Base-by-base conservation (phyloP, 2,888 invertebrate genomes). In the Chironomus riparius region DNA sequence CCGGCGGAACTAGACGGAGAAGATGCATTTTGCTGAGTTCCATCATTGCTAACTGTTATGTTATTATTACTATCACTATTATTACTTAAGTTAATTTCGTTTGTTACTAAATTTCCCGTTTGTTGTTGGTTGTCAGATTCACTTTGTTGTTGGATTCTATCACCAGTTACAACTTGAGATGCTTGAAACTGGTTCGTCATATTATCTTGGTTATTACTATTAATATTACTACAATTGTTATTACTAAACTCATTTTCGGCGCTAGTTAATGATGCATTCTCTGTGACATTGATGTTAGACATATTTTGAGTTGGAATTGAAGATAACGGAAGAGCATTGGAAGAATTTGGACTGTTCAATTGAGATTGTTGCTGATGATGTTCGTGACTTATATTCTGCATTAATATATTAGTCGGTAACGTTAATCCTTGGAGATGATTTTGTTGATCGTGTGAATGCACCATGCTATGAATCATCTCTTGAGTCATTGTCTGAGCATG, bases 401-500 rank as follows among this genome's bases (percentile, higher is more conserved):
- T 86, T 84, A 86, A 85, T 75, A 69, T 69, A 65, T 74, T 74
- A 56, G 68, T 77, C 15, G 72, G 74, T 61, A 75, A 48, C 22
- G 74, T 69, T 12, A 70, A 61, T 75, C 72, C 38, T 24, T 85
- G 83, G 78, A 84, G 86, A 10, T 79, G 80, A 68, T 80, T 82
- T 74, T 82, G 83, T 76, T 80, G 81, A 62, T 80, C 80, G 77
- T 80, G 79, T 77, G 80, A 80, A 78, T 86, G 86, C 50, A 85
- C 85, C 79, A 79, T 83, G 76, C 84, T 82, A 78, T 81, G 85
- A 65, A 87, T 85, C 84, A 86, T 86, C 7, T 83, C 80, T 80
- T 87, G 87, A 77, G 82, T 84, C 47, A 87, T 86, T 77, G 86
- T 84, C 81, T 86, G 86, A 21, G 80, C 76, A 78, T 83, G 85